Conservation (phyloP, 2,113 vertebrate genomes). For the Apteryx mantelli region DNA sequence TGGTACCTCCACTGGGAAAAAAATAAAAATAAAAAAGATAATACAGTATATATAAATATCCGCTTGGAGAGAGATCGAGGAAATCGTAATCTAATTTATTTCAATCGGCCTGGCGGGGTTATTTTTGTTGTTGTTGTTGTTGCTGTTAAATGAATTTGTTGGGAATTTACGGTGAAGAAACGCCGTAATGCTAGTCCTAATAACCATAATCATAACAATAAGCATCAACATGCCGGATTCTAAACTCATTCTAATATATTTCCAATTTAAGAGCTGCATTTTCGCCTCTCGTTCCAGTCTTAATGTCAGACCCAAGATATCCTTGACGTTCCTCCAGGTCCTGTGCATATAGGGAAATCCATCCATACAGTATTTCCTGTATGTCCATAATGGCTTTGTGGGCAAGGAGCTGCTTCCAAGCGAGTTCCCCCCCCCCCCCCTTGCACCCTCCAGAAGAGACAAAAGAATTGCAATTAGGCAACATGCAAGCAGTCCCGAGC, state of each 20-base stretch:
- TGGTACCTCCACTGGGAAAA: not conserved
- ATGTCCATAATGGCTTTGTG: not conserved
- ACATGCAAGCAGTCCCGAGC: no score
- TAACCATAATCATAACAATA: not conserved
- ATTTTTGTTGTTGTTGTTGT: not conserved
- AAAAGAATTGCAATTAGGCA: not conserved
- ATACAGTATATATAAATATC: not conserved
- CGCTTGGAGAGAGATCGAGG: not conserved
- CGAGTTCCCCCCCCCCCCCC: rapidly evolving
- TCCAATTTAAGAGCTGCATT: not conserved
- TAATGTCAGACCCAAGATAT: not conserved
- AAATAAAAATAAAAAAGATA: not conserved
- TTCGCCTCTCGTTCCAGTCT: not conserved
- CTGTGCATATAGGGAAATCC: rapidly evolving
- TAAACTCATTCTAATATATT: not conserved
- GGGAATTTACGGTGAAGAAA: not conserved
- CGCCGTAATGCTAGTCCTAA: not conserved
- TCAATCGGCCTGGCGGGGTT: not conserved
- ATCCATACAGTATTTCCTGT: not conserved
- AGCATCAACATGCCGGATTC: not conserved
- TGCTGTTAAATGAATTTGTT: not conserved
- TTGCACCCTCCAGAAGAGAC: not conserved
- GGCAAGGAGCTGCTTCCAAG: not conserved
- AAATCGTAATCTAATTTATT: constrained; percentile 17
- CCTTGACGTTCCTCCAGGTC: not conserved